Evolutionary conservation across 2,888 invertebrate species (phyloP).

Genomic region (Apocheima hispidaria): DNA sequence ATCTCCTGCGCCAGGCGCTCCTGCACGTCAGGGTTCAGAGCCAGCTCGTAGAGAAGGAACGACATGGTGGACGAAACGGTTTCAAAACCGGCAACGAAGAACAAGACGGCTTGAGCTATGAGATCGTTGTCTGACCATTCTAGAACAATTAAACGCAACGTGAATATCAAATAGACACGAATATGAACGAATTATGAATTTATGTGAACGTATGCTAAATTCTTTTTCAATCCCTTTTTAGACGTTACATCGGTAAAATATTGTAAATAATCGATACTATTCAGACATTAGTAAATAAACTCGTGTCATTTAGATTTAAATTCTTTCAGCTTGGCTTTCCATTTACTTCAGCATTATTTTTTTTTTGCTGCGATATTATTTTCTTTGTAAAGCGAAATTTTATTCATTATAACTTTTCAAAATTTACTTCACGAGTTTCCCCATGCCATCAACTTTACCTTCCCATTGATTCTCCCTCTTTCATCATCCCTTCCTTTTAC

Average conservation of each 20-base stretch:
- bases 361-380: too few relatives aligned
- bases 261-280: not conserved
- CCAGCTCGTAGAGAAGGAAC: slow-evolving; percentile 62
- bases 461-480: too few relatives aligned
- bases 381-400: too few relatives aligned
- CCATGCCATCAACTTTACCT: too few relatives aligned
- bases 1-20: slow-evolving; percentile 64
- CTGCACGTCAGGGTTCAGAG: slow-evolving; percentile 63
- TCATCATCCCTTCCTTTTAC: too few relatives aligned
- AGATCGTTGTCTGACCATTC: slow-evolving; percentile 60
- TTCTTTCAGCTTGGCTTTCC: too few relatives aligned
- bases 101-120: slow-evolving; percentile 62
- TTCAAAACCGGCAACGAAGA: slow-evolving; percentile 67
- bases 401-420: too few relatives aligned
- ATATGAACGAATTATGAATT: not conserved
- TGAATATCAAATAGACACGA: not conserved
- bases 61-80: slow-evolving; percentile 60
- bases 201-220: not conserved
- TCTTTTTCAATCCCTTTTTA: not conserved
- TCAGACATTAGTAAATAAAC: not conserved
- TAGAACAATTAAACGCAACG: slow-evolving; percentile 11
- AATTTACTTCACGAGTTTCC: too few relatives aligned
- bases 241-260: too few relatives aligned
- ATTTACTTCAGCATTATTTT: too few relatives aligned
- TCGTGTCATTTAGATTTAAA: too few relatives aligned